A percentile compares a stretch with the other conserved stretches of the same genome.
phyloP scores from a whole-genome alignment of 2,888 invertebrate genomes.

The Thymelicus acteon region DNA sequence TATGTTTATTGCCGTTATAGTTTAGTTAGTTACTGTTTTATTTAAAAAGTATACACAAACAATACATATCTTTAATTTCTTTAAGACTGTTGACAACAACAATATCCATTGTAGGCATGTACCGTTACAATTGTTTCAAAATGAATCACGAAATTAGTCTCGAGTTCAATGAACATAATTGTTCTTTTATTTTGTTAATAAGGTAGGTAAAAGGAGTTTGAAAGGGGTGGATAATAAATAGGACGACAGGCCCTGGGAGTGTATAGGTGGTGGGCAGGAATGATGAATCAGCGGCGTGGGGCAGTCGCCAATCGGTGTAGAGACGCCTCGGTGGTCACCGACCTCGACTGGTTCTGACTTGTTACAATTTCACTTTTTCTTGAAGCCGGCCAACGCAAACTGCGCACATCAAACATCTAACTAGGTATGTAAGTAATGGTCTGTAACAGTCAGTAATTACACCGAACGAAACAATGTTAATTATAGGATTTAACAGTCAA shows the following conservation, averaged over 20 bases:
- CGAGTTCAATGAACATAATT: slow-evolving; percentile 9
- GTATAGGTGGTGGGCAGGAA: slow-evolving; percentile 59
- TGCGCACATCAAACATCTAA: slow-evolving; percentile 37
- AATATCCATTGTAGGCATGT: background rate
- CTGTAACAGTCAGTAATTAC: slow-evolving; percentile 24
- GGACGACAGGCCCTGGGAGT: slow-evolving; percentile 31
- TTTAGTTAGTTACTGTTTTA: background rate
- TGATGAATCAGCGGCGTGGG: slow-evolving; percentile 73
- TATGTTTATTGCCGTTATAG: background rate
- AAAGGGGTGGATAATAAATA: slow-evolving; percentile 21
- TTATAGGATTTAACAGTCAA: slow-evolving; percentile 19
- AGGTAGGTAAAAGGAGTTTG: background rate
- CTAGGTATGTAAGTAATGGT: slow-evolving; percentile 24
- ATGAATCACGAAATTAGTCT: slow-evolving; percentile 7
- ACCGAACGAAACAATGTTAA: slow-evolving; percentile 33
- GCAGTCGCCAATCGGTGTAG: slow-evolving; percentile 61
- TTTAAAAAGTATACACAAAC: background rate
- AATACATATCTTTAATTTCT: background rate
- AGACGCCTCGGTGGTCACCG: slow-evolving; percentile 72
- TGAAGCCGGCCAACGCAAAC: slow-evolving; percentile 48
- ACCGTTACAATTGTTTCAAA: slow-evolving; percentile 13
- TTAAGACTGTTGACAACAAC: slow-evolving; percentile 4
- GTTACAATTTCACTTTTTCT: slow-evolving; percentile 82
- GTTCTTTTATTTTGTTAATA: slow-evolving; percentile 3
- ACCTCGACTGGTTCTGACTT: slow-evolving; percentile 81